Evolutionary conservation across 2,888 invertebrate species (phyloP), one percentile per base, ranked within the genome.

Genomic region (Ectemnius continuus): DNA sequence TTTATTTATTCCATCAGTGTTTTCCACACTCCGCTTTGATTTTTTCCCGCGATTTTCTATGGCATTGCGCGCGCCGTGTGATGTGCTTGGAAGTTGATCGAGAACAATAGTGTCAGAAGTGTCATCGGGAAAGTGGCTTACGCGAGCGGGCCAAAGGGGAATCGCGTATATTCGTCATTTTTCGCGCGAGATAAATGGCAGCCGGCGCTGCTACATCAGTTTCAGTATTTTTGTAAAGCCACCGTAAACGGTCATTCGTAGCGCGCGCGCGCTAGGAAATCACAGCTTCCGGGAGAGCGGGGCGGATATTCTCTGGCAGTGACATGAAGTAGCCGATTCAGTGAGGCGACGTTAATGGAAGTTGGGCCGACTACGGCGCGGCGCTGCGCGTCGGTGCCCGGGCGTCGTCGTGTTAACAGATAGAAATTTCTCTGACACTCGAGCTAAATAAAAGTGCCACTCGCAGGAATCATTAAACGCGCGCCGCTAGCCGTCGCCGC

Each of bases 321-420:
- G 80, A 78, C 81, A 61, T 73, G 70, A 68, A 78, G 78, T 62
- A 67, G 76, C 68, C 76, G 73, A 73, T 74, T 78, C 71, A 71
- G 67, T 70, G 63, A 70, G 70, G 70, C 73, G 73, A 76, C 76
- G 72, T 81, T 81, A 81, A 81, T 81, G 68, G 81, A 81, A 81
- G 36, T 36, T 36, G 8, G 8, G 36, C 1, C 36, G 52, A 52
- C n/a, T 16, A 5, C 13, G n/a, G 0, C 52, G 16, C n/a, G 36
- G 4, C 2, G 23, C 13, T 4, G 0, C 52, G 16, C n/a, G 36
- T 36, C 2, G 23, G 23, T 36, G 36, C 8, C 8, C 6, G 11
- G 36, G 28, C 28, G 20, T 20, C 28, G 20, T 20, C 36, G 36
- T 36, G 36, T 36, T 36, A 36, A 36, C 36, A 8, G 36, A 36